Conservation (phyloP, 2,797 vertebrate genomes). For the Spea hammondii region DNA sequence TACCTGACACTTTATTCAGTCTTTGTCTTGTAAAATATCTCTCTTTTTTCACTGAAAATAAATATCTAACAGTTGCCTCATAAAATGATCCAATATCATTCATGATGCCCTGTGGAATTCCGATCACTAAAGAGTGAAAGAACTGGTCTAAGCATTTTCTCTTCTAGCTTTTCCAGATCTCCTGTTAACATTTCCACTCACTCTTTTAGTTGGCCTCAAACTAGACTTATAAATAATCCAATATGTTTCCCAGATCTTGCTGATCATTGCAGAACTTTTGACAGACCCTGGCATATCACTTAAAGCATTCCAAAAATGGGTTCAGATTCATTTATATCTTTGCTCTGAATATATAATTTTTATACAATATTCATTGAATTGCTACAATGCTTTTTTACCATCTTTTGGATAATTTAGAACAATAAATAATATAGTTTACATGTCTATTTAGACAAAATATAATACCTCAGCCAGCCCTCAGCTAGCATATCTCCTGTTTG, state of each 20-base stretch:
- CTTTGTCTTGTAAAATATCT: constrained; percentile 24
- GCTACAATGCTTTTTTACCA: too few relatives aligned
- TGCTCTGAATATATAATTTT: neutral
- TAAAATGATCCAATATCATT: constrained; percentile 37
- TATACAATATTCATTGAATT: too few relatives aligned
- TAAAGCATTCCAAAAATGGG: constrained; percentile 14
- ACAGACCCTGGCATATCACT: constrained; percentile 19
- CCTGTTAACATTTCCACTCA: constrained; percentile 37
- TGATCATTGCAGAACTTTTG: constrained; percentile 4
- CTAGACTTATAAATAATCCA: constrained; percentile 9
- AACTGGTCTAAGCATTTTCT: constrained; percentile 28
- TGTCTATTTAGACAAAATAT: too few relatives aligned
- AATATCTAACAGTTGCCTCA: constrained; percentile 28
- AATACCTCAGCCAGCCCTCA: too few relatives aligned
- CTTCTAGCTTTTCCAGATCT: constrained; percentile 35
- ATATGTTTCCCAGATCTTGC: constrained; percentile 2
- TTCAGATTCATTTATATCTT: neutral
- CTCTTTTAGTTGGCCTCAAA: constrained; percentile 34
- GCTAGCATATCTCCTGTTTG: too few relatives aligned
- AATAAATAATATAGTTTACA: too few relatives aligned
- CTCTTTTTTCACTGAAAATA: constrained; percentile 4
- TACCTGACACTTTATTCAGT: constrained; percentile 5
- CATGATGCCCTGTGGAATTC: constrained; percentile 11
- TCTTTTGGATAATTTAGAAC: too few relatives aligned
- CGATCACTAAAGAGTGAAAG: constrained; percentile 13